phyloP scores from a whole-genome alignment of 2,797 vertebrate genomes.

The Chiroxiphia lanceolata region DNA sequence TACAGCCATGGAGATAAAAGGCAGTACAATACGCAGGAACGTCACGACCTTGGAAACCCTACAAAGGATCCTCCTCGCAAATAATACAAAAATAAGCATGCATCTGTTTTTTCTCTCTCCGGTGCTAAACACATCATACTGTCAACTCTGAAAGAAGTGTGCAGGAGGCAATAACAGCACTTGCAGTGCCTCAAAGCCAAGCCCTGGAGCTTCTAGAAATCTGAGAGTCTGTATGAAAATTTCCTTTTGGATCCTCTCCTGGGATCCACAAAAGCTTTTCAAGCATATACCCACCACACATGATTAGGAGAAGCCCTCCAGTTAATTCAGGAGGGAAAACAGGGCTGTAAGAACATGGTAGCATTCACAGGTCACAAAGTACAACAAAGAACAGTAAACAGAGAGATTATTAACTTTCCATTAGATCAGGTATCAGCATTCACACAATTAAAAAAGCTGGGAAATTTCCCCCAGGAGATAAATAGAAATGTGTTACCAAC shows the following conservation, averaged over 20 bases:
- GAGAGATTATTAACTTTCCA: not conserved
- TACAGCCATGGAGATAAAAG: not conserved
- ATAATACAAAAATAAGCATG: not conserved
- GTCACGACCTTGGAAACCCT: not conserved
- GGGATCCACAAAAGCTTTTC: not conserved
- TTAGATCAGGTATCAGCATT: not conserved
- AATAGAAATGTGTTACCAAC: not conserved
- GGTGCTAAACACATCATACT: not conserved
- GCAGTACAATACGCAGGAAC: not conserved
- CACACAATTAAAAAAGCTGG: not conserved
- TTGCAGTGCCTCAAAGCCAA: not conserved
- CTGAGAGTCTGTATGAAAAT: not conserved
- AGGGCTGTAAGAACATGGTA: not conserved
- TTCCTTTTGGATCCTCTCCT: not conserved
- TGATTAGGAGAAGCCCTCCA: not conserved
- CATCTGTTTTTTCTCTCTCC: conserved; percentile 20
- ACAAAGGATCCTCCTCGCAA: conserved; percentile 3
- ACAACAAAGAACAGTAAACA: not conserved
- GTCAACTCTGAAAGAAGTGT: not conserved
- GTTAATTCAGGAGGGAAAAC: not conserved
- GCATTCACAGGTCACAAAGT: not conserved
- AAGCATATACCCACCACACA: rapidly evolving
- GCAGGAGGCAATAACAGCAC: not conserved
- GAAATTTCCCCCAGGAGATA: not conserved
- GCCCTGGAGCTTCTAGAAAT: not conserved